A percentile compares a stretch with the other conserved stretches of the same genome.
Conservation (phyloP, 2,888 invertebrate species). For the Synanthedon myopaeformis region DNA sequence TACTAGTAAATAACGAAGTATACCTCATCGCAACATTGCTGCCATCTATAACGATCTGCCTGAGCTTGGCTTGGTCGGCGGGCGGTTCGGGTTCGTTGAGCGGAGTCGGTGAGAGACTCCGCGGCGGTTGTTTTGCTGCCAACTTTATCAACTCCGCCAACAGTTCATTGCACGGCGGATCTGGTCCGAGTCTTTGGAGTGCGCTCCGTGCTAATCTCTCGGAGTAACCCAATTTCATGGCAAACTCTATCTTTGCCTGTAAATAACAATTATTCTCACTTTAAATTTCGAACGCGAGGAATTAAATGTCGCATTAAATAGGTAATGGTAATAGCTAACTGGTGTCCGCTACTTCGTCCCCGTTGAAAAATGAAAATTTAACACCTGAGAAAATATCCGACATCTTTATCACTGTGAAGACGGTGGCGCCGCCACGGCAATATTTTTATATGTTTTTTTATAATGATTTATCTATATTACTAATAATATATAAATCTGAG, state of each 20-base stretch:
- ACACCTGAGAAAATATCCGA: no score
- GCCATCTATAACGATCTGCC: conserved; percentile 92
- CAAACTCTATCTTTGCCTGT: conserved; percentile 84
- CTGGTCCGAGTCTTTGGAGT: conserved; percentile 84
- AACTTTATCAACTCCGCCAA: conserved; percentile 89
- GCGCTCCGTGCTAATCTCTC: conserved; percentile 87
- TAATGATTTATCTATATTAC: no score
- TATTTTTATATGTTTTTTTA: no score
- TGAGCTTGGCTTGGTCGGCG: conserved; percentile 54
- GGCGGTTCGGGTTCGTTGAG: conserved; percentile 39
- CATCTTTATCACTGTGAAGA: no score
- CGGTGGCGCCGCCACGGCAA: no score
- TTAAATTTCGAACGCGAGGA: not conserved
- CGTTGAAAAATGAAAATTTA: no score
- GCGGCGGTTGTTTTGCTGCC: conserved; percentile 70
- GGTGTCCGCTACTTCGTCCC: no score
- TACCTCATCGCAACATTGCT: conserved; percentile 95
- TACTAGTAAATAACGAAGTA: conserved; percentile 8
- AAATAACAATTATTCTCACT: conserved; percentile 31
- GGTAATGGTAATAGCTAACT: no score
- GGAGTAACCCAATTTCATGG: conserved; percentile 91
- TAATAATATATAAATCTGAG: no score
- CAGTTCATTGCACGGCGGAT: conserved; percentile 88
- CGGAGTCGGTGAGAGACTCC: conserved; percentile 40
- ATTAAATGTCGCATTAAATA: not conserved